Base-by-base conservation (phyloP, 1,140 invertebrate species). In the Alviniconcha marisindica region DNA sequence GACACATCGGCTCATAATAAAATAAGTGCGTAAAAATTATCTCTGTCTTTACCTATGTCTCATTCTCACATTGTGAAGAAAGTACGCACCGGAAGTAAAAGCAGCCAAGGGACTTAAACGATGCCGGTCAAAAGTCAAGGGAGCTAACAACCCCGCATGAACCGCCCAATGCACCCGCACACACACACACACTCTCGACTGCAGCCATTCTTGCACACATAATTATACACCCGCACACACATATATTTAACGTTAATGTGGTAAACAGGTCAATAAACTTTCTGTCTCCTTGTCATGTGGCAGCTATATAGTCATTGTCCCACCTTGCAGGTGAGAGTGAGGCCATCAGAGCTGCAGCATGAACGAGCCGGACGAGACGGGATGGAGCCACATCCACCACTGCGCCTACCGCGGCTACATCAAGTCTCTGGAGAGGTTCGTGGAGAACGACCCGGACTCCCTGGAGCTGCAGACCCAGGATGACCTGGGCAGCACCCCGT, bases 321-420 rank as follows among this genome's bases (percentile, higher is more conserved):
- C 12, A 18, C 28, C 2, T 36, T 73, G 31, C 71, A 73, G 2
- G 2, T 73, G 12, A 0, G 31, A 51, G n/a, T 7, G 2, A 12
- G 21, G 2, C 38, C 18, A 33, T 36, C 33, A 69, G 18, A 36
- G 28, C n/a, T 76, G 18, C 24, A 66, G 14, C n/a, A 89, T 91
- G 89, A 88, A 83, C 33, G 91, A 92, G 31, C 86, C 87, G 71
- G 92, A 93, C 85, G 89, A 91, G 60, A 89, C 87, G 81, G 92
- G 91, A 3, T 92, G 91, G 91, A 89, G 88, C 36, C 90, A 92
- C 77, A 90, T 93, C 60, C 92, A 93, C 83, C 88, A 91, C 79
- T 92, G 92, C 71, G 90, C 91, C 69, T 89, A 89, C 81, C 81
- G 87, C 5, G 92, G 92, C 18, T 92, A 88, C 84, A 77, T 91